phyloP scores from a whole-genome alignment of 2,888 invertebrate genomes.

The Amaurobius ferox region DNA sequence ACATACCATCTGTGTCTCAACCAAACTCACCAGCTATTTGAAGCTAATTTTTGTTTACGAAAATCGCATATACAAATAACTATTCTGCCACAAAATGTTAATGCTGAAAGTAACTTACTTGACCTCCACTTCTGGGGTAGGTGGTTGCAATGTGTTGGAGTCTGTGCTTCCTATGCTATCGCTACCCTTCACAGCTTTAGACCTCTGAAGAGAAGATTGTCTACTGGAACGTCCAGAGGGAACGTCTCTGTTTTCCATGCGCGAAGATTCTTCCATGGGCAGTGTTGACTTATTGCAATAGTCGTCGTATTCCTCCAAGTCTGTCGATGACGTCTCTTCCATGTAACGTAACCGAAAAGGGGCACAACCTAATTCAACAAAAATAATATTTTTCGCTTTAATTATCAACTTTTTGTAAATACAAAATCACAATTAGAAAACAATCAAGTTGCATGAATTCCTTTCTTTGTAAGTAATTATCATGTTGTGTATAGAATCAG shows the following conservation, averaged over 20 bases:
- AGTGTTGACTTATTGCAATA: constrained; percentile 30
- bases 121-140: constrained; percentile 41
- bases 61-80: too few species aligned
- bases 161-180: constrained; percentile 64
- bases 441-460: too few species aligned
- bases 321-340: constrained; percentile 40
- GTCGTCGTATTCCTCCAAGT: constrained; percentile 41
- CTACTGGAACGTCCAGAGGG: constrained; percentile 19
- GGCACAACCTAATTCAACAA: constrained; percentile 47
- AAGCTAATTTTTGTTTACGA: too few species aligned
- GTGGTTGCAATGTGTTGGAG: constrained; percentile 32
- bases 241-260: background rate
- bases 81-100: too few species aligned
- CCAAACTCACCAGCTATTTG: too few species aligned
- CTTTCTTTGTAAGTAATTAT: too few species aligned
- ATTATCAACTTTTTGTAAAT: too few species aligned
- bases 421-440: too few species aligned
- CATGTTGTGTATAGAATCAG: too few species aligned
- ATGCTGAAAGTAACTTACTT: constrained; percentile 59
- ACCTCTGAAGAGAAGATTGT: constrained; percentile 48
- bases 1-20: too few species aligned
- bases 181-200: constrained; percentile 55
- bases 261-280: constrained; percentile 15
- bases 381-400: too few species aligned
- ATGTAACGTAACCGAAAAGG: constrained; percentile 43